Evolutionary conservation across 2,888 invertebrate species (phyloP).

Genomic region (Notodonta ziczac): DNA sequence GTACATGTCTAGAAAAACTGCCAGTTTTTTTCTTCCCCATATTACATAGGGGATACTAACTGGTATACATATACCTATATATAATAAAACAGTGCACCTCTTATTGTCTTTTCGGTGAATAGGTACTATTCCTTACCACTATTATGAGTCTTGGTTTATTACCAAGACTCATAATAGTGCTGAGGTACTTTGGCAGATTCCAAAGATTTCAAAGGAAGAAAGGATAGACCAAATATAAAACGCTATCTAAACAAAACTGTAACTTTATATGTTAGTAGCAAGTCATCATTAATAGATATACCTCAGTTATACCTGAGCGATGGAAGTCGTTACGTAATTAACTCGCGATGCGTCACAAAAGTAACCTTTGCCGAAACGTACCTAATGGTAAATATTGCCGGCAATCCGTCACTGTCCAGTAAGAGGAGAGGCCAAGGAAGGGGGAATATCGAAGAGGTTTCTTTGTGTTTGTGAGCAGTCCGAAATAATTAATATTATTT

Average conservation of each 20-base stretch:
- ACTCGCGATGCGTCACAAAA: background rate
- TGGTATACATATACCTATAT: too few relatives aligned
- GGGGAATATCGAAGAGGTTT: background rate
- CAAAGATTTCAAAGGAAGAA: too few relatives aligned
- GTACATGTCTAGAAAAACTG: too few relatives aligned
- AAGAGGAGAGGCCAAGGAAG: background rate
- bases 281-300: background rate
- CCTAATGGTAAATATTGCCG: background rate
- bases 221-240: background rate
- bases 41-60: too few relatives aligned
- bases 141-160: too few relatives aligned
- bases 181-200: too few relatives aligned
- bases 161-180: too few relatives aligned
- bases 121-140: too few relatives aligned
- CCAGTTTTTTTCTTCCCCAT: too few relatives aligned
- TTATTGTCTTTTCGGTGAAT: too few relatives aligned
- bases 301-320: background rate
- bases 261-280: background rate
- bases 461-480: background rate
- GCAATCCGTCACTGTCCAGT: constrained; percentile 4
- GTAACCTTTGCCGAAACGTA: background rate
- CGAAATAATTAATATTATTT: background rate
- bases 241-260: background rate
- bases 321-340: background rate
- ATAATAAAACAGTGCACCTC: too few relatives aligned